phyloP scores from a whole-genome alignment of 1,140 invertebrate species.

The Cecropterus lyciades region DNA sequence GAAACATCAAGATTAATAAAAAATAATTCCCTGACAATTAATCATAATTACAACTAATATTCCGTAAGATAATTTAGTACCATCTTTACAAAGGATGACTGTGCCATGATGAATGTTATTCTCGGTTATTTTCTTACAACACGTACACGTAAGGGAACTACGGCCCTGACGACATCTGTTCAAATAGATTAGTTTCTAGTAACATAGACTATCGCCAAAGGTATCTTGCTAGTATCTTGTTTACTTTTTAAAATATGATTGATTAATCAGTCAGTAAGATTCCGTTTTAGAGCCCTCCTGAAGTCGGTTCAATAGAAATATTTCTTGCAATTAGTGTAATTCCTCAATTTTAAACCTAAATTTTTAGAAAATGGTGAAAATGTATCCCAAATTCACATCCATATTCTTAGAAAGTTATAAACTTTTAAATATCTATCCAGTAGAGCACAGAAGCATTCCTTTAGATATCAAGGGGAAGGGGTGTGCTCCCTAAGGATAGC shows the following conservation, averaged over 20 bases:
- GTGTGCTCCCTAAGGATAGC: slow-evolving; percentile 28
- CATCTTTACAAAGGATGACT: background rate
- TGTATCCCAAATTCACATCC: too few species aligned
- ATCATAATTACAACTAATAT: background rate
- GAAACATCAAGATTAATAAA: too few species aligned
- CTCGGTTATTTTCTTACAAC: slow-evolving; percentile 7
- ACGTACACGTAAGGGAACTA: slow-evolving; percentile 7
- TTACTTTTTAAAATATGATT: background rate
- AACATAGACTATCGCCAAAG: background rate
- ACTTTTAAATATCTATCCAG: background rate
- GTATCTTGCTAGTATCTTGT: background rate
- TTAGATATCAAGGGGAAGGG: slow-evolving; percentile 24
- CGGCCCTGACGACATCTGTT: slow-evolving; percentile 14
- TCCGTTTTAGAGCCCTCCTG: too few species aligned
- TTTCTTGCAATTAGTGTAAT: too few species aligned
- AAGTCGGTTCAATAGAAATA: too few species aligned
- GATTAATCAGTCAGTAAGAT: too few species aligned
- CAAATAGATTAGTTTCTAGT: background rate
- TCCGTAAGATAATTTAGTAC: background rate
- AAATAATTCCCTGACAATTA: too few species aligned
- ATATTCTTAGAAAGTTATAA: background rate
- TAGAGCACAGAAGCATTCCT: slow-evolving; percentile 3
- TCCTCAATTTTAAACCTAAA: too few species aligned
- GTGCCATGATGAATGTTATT: slow-evolving; percentile 5
- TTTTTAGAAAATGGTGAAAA: too few species aligned